These are phyloP conservation scores for Trachelus iudaicus DNA, from an alignment of 2,888 invertebrate genomes.

Conservation along the genomic window DNA sequence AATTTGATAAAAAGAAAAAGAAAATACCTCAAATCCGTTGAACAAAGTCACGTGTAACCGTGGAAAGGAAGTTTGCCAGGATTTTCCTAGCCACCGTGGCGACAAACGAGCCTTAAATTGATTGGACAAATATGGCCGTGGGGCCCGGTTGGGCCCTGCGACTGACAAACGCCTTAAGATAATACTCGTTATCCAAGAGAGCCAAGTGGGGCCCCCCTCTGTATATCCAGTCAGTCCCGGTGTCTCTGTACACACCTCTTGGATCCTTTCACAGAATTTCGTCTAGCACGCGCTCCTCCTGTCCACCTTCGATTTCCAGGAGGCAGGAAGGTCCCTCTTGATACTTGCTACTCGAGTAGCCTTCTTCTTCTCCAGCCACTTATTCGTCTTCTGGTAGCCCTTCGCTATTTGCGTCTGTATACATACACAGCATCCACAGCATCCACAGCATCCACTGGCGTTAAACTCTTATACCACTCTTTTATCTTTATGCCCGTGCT, in stretches of 20 bases:
- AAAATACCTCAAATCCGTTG: too few relatives aligned
- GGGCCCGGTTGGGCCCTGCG: too few relatives aligned
- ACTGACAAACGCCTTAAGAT: conserved; percentile 8
- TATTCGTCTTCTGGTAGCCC: not conserved
- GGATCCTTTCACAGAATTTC: conserved; percentile 14
- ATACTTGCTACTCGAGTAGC: conserved; percentile 23
- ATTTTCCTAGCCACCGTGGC: too few relatives aligned
- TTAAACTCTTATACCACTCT: conserved; percentile 14
- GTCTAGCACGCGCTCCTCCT: conserved; percentile 13
- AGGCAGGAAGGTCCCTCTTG: not conserved
- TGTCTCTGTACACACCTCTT: too few relatives aligned
- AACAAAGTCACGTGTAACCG: too few relatives aligned
- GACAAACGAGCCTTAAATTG: too few relatives aligned
- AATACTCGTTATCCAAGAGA: conserved; percentile 16
- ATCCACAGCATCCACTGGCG: not conserved
- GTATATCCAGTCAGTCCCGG: not conserved
- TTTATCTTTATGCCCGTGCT: not conserved
- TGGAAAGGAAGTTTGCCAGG: too few relatives aligned
- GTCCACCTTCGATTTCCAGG: not conserved
- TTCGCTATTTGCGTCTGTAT: not conserved
- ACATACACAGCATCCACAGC: too few relatives aligned
- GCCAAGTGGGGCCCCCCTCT: not conserved
- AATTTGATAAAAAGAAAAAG: too few relatives aligned
- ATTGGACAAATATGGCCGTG: too few relatives aligned
- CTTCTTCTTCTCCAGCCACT: conserved; percentile 8